phyloP scores from a whole-genome alignment of 1,140 invertebrate genomes.

The Tetragnatha versicolor region DNA sequence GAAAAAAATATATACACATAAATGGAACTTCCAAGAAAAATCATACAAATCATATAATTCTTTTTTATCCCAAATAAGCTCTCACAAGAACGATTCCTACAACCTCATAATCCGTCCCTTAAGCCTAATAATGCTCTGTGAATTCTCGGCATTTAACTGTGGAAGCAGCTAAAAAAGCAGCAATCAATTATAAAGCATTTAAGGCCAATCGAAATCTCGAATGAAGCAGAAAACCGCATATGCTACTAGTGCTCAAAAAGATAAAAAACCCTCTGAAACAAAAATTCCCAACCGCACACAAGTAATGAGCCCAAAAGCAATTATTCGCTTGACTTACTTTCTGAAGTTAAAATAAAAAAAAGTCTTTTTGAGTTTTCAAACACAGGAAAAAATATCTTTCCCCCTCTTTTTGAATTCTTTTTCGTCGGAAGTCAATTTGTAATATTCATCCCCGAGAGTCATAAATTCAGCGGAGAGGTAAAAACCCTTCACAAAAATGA shows the following conservation, averaged over 20 bases:
- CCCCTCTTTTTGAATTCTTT: constrained; percentile 4
- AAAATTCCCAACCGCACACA: background rate
- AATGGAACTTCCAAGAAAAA: too few relatives aligned
- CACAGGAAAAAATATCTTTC: background rate
- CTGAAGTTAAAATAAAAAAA: background rate
- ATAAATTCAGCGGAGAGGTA: background rate
- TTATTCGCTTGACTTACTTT: constrained; percentile 21
- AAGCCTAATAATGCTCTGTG: too few relatives aligned
- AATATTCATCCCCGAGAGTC: background rate
- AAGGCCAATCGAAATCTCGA: background rate
- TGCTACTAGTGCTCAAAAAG: background rate
- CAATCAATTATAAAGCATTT: constrained; percentile 2
- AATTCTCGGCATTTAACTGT: too few relatives aligned
- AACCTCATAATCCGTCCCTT: too few relatives aligned
- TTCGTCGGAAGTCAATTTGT: constrained; percentile 8
- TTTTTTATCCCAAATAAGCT: too few relatives aligned
- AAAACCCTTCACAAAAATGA: background rate
- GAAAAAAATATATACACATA: too few relatives aligned
- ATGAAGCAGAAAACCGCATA: constrained; percentile 7
- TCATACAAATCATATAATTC: too few relatives aligned
- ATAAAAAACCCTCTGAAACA: background rate
- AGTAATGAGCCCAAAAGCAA: constrained; percentile 13
- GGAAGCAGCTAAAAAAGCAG: too few relatives aligned
- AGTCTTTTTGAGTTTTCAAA: background rate
- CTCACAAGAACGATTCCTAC: too few relatives aligned